These are phyloP conservation scores for Zoanthus sansibaricus DNA, from an alignment of 92 coral and sea anemone genomes.

Conservation along the genomic window DNA sequence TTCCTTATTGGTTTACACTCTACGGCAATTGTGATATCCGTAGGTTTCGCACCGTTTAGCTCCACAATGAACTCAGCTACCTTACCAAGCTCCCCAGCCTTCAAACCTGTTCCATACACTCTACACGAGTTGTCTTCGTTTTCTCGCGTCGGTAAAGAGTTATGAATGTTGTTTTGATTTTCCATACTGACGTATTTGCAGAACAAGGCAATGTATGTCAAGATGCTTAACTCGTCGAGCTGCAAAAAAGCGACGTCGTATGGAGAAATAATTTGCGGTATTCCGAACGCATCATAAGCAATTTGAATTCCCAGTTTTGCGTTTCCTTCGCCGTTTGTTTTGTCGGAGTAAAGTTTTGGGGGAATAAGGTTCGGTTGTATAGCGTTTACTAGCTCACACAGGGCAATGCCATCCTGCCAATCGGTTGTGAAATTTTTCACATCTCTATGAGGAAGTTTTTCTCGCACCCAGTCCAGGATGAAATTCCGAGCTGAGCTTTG, in stretches of 20 bases:
- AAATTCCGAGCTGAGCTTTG: constrained; percentile 84
- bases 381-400: constrained; percentile 93
- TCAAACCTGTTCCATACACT: constrained; percentile 87
- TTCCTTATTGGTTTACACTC: constrained; percentile 89
- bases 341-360: constrained; percentile 71
- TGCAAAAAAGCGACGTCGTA: constrained; percentile 86
- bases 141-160: constrained; percentile 27
- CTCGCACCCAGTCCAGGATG: constrained; percentile 84
- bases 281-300: constrained; percentile 93
- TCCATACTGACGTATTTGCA: constrained; percentile 85
- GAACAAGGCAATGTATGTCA: constrained; percentile 93
- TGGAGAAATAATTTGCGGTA: constrained; percentile 94
- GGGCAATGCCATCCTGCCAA: constrained; percentile 90
- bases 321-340: constrained; percentile 80
- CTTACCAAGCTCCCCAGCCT: constrained; percentile 90
- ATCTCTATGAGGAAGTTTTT: constrained; percentile 81
- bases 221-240: constrained; percentile 90
- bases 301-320: constrained; percentile 93
- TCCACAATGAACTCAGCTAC: constrained; percentile 92
- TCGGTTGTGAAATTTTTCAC: constrained; percentile 87
- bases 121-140: constrained; percentile 62
- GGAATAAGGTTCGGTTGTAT: constrained; percentile 86
- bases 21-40: constrained; percentile 94
- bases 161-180: constrained; percentile 49
- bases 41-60: constrained; percentile 92